Evolutionary conservation across 2,113 vertebrate genomes (phyloP).

Genomic region (Hemichromis elongatus): DNA sequence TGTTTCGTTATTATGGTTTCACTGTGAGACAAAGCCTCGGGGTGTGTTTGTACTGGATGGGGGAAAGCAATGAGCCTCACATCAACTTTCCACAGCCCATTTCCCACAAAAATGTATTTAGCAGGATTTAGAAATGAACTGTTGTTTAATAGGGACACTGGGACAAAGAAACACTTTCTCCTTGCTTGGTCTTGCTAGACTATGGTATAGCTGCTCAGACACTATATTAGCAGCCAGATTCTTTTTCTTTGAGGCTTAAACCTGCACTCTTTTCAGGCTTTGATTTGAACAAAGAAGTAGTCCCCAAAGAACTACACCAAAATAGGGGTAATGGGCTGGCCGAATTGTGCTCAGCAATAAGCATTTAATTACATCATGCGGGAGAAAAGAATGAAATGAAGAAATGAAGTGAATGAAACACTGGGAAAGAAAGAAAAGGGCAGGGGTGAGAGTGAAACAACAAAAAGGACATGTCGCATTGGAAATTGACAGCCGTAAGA

Average conservation of each 20-base stretch:
- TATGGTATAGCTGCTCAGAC: not conserved
- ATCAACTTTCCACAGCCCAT: constrained; percentile 40
- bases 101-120: constrained; percentile 38
- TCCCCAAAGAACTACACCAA: not conserved
- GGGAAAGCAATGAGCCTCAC: constrained; percentile 34
- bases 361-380: not conserved
- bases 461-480: not conserved
- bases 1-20: constrained; percentile 20
- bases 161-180: not conserved
- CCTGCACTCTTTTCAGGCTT: not conserved
- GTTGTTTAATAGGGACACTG: constrained; percentile 3
- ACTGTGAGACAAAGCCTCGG: constrained; percentile 10
- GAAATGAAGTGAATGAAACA: not conserved
- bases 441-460: not conserved
- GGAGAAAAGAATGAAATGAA: not conserved
- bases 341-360: not conserved
- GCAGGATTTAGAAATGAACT: constrained; percentile 4
- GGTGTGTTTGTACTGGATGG: constrained; percentile 19
- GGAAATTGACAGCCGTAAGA: not conserved
- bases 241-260: not conserved
- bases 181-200: not conserved
- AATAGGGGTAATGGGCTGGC: not conserved
- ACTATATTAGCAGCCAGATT: not conserved
- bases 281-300: not conserved
- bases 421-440: not conserved